phyloP scores from a whole-genome alignment of 2,113 vertebrate species.

The Gallinago jamesoni region DNA sequence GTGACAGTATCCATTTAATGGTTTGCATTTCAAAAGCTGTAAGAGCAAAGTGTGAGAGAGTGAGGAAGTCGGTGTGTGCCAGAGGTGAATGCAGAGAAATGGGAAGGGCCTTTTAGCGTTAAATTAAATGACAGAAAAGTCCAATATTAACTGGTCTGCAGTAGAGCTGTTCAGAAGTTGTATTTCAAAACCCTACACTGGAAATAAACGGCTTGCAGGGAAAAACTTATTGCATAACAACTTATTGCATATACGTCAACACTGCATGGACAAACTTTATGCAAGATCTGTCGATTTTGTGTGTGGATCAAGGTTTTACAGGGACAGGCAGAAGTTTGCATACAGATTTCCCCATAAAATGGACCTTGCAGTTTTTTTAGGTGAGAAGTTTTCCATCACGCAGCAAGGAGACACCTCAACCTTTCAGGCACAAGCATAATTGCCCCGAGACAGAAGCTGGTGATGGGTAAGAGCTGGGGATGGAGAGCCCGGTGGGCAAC shows the following conservation, averaged over 20 bases:
- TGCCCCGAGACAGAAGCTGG: not conserved
- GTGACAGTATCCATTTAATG: slow-evolving; percentile 25
- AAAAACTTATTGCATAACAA: not conserved
- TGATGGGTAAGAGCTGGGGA: too few species aligned
- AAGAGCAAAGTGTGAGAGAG: not conserved
- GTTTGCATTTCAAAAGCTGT: slow-evolving; percentile 35
- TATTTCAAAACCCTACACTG: not conserved
- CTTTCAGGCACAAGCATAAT: fast-evolving
- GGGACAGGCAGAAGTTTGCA: not conserved
- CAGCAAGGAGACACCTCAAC: not conserved
- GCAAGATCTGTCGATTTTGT: not conserved
- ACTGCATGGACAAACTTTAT: not conserved
- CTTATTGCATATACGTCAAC: not conserved
- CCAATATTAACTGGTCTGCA: not conserved
- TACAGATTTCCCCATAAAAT: not conserved
- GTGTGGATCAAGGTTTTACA: not conserved
- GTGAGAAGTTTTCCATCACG: not conserved
- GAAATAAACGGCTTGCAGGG: not conserved
- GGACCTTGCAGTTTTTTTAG: not conserved
- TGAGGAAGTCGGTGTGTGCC: not conserved
- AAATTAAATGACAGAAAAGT: slow-evolving; percentile 6
- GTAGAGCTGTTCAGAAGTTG: not conserved
- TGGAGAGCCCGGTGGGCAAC: not conserved
- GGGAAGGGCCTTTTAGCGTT: not conserved
- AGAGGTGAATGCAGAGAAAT: not conserved